Evolutionary conservation across 2,888 invertebrate genomes (phyloP), one percentile per base, ranked within the genome.

Genomic region (Trachelus stipa): DNA sequence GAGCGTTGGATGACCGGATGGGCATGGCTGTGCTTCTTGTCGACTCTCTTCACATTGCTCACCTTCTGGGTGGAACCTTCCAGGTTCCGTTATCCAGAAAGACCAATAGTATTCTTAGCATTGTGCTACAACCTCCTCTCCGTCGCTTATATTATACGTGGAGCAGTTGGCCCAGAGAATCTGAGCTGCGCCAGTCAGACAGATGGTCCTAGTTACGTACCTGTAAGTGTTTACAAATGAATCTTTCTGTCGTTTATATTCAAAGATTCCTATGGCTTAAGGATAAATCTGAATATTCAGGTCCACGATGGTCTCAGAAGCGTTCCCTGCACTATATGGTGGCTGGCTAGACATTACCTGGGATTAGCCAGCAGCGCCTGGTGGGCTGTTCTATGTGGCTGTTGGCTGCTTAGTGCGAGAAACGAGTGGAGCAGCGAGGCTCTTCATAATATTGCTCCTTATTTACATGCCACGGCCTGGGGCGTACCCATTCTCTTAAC

Each of bases 351-450:
- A 15, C 96, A 96, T 88, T 97, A 96, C 92, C 94, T 97, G 88
- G 95, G 96, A 56, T 92, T 97, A 87, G 96, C 96, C 75, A 95
- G 96, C 79, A 95, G 95, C 86, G 94, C 96, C 80, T 97, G 98
- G 97, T 97, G 98, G 95, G 94, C 97, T 3, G 95, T 97, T 85
- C 94, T 98, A 76, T 96, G 97, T 81, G 94, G 97, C 75, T 97
- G 97, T 78, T 98, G 98, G 96, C 96, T 97, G 88, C 93, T 98
- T 75, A 96, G 97, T 6, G 97, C 98, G 0, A 96, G 97, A 73
- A 96, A 97, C 89, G 97, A 98, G 89, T 98, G 98, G 98, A 97
- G 97, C 35, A 97, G 97, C 79, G 98, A 98, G 92, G 97, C 97
- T 3, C 94, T 98, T 76, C 97, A 97, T 91, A 95, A 96, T 75